Evolutionary conservation across 2,113 vertebrate species (phyloP).

Genomic region (Trematomus loennbergii): DNA sequence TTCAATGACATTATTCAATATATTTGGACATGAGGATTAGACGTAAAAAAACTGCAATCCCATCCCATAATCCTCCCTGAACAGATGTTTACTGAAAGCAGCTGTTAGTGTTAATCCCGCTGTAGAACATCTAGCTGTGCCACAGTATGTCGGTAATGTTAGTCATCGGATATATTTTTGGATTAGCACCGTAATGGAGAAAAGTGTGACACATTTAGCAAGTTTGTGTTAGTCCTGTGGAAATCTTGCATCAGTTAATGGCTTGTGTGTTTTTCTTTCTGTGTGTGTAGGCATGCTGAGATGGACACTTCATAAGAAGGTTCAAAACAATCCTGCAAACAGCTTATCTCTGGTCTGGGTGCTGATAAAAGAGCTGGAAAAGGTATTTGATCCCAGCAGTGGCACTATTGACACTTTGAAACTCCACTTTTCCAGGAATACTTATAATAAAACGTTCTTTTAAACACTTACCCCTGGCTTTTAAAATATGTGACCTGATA

Average conservation of each 20-base stretch:
- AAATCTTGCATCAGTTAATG: conserved; percentile 22
- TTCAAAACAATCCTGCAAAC: conserved; percentile 85
- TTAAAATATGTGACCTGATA: too few species aligned
- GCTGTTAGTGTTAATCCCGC: neutral
- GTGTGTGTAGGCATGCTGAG: conserved; percentile 90
- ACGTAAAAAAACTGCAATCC: neutral
- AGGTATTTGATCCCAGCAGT: conserved; percentile 79
- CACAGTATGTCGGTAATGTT: conserved; percentile 34
- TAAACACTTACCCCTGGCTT: too few species aligned
- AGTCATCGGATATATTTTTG: conserved; percentile 44
- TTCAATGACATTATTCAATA: neutral
- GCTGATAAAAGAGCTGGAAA: conserved; percentile 93
- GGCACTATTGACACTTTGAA: neutral
- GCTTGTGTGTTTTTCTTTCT: conserved; percentile 24
- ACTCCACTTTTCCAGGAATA: neutral
- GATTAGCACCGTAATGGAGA: conserved; percentile 15
- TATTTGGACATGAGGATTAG: neutral
- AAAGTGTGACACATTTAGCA: conserved; percentile 37
- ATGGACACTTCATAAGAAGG: conserved; percentile 95
- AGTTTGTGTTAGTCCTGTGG: conserved; percentile 28
- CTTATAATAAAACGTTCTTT: too few species aligned
- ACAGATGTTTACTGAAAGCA: conserved; percentile 1
- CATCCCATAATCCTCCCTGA: neutral
- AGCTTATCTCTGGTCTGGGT: conserved; percentile 87
- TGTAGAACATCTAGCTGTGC: conserved; percentile 6